These are phyloP conservation scores for Drosophila triauraria DNA, from an alignment of 1,140 invertebrate species.

Conservation along the genomic window DNA sequence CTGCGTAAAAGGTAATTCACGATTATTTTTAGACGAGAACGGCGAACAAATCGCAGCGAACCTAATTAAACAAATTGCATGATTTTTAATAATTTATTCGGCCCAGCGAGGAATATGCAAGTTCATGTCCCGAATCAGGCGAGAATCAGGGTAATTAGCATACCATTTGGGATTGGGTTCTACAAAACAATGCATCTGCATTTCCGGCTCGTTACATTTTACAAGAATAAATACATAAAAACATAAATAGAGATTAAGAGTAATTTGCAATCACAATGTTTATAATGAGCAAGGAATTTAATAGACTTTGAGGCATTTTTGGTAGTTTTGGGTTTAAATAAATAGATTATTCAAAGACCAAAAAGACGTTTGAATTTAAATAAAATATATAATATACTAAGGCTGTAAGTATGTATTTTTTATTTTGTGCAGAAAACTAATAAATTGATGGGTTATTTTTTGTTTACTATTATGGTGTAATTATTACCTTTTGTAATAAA, in stretches of 20 bases:
- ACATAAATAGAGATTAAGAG: conserved; percentile 14
- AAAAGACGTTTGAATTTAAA: neutral
- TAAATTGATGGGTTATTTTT: neutral
- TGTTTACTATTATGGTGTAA: too few species aligned
- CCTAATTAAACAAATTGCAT: conserved; percentile 69
- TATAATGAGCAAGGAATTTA: neutral
- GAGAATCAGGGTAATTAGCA: conserved; percentile 59
- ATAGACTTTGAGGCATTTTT: neutral
- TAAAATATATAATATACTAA: neutral
- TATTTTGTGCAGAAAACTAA: fast-evolving
- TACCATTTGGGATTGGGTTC: conserved; percentile 31
- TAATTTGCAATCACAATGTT: neutral
- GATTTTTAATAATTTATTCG: conserved; percentile 62
- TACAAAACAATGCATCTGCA: conserved; percentile 33
- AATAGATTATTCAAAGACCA: neutral
- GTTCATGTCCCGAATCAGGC: conserved; percentile 47
- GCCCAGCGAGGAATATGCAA: conserved; percentile 9
- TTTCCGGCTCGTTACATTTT: conserved; percentile 31
- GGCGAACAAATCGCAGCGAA: conserved; percentile 8
- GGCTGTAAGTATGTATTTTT: neutral
- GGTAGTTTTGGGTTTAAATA: neutral
- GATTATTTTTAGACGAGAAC: conserved; percentile 13
- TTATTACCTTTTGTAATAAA: neutral
- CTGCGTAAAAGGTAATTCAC: conserved; percentile 16
- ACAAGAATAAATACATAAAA: conserved; percentile 19